Base-by-base conservation (phyloP, 2,113 vertebrate genomes). In the Toxotes chatareus region DNA sequence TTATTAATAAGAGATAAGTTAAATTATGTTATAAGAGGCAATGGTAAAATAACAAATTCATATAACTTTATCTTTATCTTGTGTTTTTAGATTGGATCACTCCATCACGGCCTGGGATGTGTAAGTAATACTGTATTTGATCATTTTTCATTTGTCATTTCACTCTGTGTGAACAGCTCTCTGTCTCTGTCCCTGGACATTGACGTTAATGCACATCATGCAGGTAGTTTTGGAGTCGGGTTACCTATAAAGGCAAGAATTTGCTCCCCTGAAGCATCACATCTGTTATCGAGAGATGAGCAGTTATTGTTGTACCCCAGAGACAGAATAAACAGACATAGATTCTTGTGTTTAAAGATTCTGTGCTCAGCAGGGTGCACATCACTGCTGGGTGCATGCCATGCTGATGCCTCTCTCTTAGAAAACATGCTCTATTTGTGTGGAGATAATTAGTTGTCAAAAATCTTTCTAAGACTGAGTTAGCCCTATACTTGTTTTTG, bases 81-180 rank as follows among this genome's bases (percentile, higher is more conserved):
- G 13, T 80, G 6, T 64, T 79, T 93, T 46, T 90, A 99, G 98
- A 99, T 99, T 17, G 98, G 98, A 94, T 99, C 98, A 31, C 95
- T 99, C 75, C 98, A 99, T 87, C 98, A 97, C 3, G 98, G 98
- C 82, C 96, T 99, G 57, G 98, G 98, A 93, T 99, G 98, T 96
- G 98, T 99, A 96, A 94, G 98, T 99, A 96, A 77, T 32, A 19
- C 14, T 34, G 17, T 11, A 71, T 36, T 47, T 57, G 16, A 7
- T 78, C 5, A 67, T 64, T 72, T 63, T 51, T 69, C 34, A 34
- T 64, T 66, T 10, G 38, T 73, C 47, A n/a, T 62, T 64, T 59
- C 7, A 32, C 47, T 49, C 19, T 44, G 7, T 9, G 42, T 16
- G 4, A 23, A 42, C 60, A 47, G 7, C 53, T 71, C 62, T 53